Evolutionary conservation across 2,888 invertebrate genomes (phyloP).

Genomic region (Drosophila colorata): DNA sequence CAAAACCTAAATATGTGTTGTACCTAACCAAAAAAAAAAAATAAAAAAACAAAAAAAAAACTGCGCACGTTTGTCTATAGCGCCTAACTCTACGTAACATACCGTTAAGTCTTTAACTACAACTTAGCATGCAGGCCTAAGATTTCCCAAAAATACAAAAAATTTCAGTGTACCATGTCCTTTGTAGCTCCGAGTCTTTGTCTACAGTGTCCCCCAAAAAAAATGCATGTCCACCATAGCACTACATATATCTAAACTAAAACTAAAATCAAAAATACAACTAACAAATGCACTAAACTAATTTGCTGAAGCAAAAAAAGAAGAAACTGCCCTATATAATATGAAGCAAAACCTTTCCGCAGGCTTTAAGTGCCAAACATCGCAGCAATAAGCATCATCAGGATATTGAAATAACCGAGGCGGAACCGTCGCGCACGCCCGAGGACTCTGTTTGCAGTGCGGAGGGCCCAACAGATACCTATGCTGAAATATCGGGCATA

Average conservation of each 20-base stretch:
- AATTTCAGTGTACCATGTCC: constrained; percentile 29
- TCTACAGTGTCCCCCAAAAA: constrained; percentile 21
- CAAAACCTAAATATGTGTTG: constrained; percentile 53
- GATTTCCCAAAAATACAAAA: constrained; percentile 22
- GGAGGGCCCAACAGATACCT: constrained; percentile 90
- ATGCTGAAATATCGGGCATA: constrained; percentile 85
- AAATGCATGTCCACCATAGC: constrained; percentile 48
- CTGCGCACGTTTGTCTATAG: constrained; percentile 71
- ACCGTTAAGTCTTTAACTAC: constrained; percentile 21
- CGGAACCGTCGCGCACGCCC: constrained; percentile 93
- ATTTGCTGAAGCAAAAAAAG: constrained; percentile 12
- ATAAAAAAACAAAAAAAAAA: constrained; percentile 19
- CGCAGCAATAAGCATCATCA: constrained; percentile 87
- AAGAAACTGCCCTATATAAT: constrained; percentile 30
- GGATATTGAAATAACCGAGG: constrained; percentile 89
- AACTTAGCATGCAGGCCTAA: constrained; percentile 48
- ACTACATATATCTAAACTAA: constrained; percentile 38
- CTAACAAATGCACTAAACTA: constrained; percentile 42
- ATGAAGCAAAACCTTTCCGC: constrained; percentile 67
- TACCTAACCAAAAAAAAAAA: constrained; percentile 31
- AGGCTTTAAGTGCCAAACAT: constrained; percentile 92
- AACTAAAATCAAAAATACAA: constrained; percentile 26
- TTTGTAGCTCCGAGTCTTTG: constrained; percentile 33
- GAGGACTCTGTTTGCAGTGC: constrained; percentile 96
- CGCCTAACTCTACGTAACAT: constrained; percentile 61